Percentiles rank a stretch among this genome's conserved stretches.
Evolutionary conservation across 2,888 invertebrate genomes (phyloP).

Genomic region (Tipula lateralis): DNA sequence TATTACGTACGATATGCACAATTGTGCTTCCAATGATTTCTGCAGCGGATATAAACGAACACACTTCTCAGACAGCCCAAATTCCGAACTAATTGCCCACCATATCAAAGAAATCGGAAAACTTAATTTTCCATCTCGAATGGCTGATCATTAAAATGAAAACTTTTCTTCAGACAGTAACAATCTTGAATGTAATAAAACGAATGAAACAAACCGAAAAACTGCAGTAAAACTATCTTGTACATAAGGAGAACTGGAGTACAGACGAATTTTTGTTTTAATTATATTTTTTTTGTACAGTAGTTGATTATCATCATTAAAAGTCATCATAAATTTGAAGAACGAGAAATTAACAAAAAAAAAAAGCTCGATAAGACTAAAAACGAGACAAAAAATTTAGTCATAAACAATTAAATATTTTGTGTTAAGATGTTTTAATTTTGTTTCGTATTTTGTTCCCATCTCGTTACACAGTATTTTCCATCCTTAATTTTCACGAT

Average conservation of each 20-base stretch:
- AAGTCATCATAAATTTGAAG: not conserved
- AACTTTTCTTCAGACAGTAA: not conserved
- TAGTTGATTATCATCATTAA: not conserved
- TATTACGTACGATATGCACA: no score
- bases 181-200: not conserved
- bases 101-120: not conserved
- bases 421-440: conserved; percentile 14
- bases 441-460: not conserved
- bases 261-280: not conserved
- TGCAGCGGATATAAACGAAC: no score
- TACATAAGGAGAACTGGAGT: not conserved
- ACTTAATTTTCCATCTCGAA: not conserved
- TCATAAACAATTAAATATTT: conserved; percentile 15
- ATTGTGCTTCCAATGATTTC: no score
- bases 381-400: not conserved
- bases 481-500: conserved; percentile 11
- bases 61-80: no score
- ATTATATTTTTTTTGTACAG: not conserved
- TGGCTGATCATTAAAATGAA: not conserved
- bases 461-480: conserved; percentile 7
- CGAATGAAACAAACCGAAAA: not conserved
- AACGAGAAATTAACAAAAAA: not conserved
- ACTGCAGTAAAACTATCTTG: not conserved
- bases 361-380: no score
- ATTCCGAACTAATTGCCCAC: not conserved